These are phyloP conservation scores for Silvanus unidentatus DNA, from an alignment of 2,888 invertebrate genomes.

Conservation along the genomic window DNA sequence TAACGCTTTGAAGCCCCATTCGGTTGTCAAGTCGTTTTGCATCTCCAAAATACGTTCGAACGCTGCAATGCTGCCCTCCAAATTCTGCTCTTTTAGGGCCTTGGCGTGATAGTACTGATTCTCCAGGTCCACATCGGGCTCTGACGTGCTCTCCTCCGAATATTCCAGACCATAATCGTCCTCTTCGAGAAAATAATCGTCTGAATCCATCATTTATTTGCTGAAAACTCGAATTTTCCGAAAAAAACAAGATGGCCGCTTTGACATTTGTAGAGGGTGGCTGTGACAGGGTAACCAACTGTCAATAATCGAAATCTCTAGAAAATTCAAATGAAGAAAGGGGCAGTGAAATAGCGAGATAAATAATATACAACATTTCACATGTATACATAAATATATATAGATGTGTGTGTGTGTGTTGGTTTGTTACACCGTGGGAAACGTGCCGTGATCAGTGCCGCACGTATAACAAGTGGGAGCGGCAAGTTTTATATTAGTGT, in stretches of 20 bases:
- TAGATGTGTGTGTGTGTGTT: constrained; percentile 1
- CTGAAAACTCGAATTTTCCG: no score
- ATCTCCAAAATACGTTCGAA: constrained; percentile 95
- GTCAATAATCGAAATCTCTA: no score
- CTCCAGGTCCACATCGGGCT: constrained; percentile 97
- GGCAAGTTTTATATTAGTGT: background rate
- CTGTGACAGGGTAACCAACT: no score
- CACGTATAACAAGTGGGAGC: background rate
- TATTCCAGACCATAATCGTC: constrained; percentile 97
- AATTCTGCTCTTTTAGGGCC: constrained; percentile 92
- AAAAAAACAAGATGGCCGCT: no score
- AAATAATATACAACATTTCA: no score
- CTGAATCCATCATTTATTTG: constrained; percentile 1
- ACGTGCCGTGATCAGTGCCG: background rate
- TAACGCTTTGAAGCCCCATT: constrained; percentile 99
- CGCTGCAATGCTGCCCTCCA: constrained; percentile 78
- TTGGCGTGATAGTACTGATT: constrained; percentile 99
- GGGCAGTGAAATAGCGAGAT: no score
- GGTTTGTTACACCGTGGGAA: constrained; percentile 1
- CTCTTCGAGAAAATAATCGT: constrained; percentile 47
- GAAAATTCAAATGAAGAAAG: no score
- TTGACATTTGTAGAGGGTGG: no score
- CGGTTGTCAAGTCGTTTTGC: constrained; percentile 94
- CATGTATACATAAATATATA: no score
- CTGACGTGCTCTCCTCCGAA: constrained; percentile 97